These are phyloP conservation scores for Oasisia sp. DNA, from an alignment of 2,888 invertebrate genomes.

Conservation along the genomic window DNA sequence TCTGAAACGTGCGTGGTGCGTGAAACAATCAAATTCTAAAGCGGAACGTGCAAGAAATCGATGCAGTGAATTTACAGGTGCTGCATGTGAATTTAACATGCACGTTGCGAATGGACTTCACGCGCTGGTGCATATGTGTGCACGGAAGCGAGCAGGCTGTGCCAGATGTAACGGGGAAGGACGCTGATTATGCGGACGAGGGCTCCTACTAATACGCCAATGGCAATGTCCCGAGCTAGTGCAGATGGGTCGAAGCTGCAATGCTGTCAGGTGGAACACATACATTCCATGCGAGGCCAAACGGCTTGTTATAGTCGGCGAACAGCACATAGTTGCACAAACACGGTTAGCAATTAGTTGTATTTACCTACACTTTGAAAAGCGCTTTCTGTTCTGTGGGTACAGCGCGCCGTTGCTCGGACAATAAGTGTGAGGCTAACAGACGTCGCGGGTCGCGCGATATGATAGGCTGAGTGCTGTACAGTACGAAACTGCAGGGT, in stretches of 20 bases:
- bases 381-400: neutral
- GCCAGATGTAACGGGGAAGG: neutral
- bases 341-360: neutral
- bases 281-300: neutral
- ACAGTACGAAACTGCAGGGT: too few species aligned
- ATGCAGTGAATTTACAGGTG: neutral
- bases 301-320: neutral
- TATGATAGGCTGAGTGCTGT: neutral
- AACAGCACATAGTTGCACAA: neutral
- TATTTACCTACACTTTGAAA: neutral
- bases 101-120: neutral
- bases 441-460: neutral
- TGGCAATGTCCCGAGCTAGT: neutral
- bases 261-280: neutral
- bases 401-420: neutral
- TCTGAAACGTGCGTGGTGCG: neutral
- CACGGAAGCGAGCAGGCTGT: neutral
- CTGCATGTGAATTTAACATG: neutral
- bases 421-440: neutral
- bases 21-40: neutral
- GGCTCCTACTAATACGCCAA: neutral
- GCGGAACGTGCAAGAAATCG: neutral
- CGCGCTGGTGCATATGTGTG: neutral
- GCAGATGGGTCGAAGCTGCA: neutral
- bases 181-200: neutral